Evolutionary conservation across 2,797 vertebrate species (phyloP).

Genomic region (Semaprochilodus insignis): DNA sequence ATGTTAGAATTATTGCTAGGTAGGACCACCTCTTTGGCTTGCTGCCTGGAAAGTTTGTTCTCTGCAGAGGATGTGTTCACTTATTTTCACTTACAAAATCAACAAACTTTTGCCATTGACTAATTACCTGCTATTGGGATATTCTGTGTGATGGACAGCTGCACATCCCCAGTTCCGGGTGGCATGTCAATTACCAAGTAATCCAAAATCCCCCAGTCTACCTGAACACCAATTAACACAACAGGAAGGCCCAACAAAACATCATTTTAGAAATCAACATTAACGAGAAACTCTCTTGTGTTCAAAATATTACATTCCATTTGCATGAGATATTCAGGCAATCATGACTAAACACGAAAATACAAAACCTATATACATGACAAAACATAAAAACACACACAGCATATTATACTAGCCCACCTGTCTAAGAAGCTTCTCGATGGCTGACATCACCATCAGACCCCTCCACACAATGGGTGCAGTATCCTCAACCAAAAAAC

Average conservation of each 20-base stretch:
- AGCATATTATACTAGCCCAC: slow-evolving; percentile 68
- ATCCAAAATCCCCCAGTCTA: slow-evolving; percentile 93
- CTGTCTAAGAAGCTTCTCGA: slow-evolving; percentile 92
- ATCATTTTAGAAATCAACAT: background rate
- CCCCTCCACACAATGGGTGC: slow-evolving; percentile 93
- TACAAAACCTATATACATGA: slow-evolving; percentile 1
- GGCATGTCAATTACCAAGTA: slow-evolving; percentile 97
- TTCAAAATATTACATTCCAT: background rate
- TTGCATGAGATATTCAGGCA: background rate
- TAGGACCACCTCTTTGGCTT: no score
- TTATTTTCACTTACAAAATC: no score
- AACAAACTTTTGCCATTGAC: no score
- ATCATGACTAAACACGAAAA: background rate
- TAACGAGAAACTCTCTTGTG: slow-evolving; percentile 1
- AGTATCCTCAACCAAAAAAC: slow-evolving; percentile 92
- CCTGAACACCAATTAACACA: slow-evolving; percentile 75
- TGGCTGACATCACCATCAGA: slow-evolving; percentile 97
- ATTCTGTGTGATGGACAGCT: slow-evolving; percentile 93
- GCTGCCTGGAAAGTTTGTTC: no score
- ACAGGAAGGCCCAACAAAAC: background rate
- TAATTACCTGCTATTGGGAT: slow-evolving; percentile 88
- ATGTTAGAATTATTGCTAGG: no score
- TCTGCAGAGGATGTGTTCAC: no score
- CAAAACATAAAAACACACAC: no score
- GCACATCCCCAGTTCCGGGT: slow-evolving; percentile 96